phyloP scores from a whole-genome alignment of 2,113 vertebrate genomes.

The Lepisosteus osseus region DNA sequence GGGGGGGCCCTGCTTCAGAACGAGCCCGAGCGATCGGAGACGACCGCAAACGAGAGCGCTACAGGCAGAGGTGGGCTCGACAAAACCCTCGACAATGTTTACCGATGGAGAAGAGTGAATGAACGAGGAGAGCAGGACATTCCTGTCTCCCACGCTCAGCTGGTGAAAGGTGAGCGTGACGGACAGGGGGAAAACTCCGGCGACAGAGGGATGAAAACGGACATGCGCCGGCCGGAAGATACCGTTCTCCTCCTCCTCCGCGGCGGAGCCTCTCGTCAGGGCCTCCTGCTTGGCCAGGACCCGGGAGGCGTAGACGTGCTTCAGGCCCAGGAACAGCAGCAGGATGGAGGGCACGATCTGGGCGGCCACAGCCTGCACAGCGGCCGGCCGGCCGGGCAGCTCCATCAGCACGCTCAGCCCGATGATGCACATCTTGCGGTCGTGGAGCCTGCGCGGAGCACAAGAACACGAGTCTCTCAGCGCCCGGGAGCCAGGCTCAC shows the following conservation, averaged over 20 bases:
- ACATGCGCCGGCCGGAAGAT: conserved; percentile 1
- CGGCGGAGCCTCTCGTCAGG: conserved; percentile 59
- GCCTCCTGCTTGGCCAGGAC: conserved; percentile 75
- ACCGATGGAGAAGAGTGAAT: too few relatives aligned
- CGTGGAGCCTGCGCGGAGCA: conserved; percentile 75
- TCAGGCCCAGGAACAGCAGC: conserved; percentile 91
- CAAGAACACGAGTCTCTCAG: not conserved
- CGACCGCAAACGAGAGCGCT: too few relatives aligned
- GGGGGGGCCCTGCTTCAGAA: too few relatives aligned
- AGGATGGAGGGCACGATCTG: conserved; percentile 92
- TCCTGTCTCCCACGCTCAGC: too few relatives aligned
- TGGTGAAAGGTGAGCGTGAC: too few relatives aligned
- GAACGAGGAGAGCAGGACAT: too few relatives aligned
- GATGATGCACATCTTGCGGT: conserved; percentile 96
- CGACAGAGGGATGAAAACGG: too few relatives aligned
- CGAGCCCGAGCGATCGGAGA: too few relatives aligned
- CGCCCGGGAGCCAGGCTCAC: not conserved
- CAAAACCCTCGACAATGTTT: too few relatives aligned
- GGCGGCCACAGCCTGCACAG: conserved; percentile 74
- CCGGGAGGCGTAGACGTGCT: conserved; percentile 84
- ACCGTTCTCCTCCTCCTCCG: conserved; percentile 88
- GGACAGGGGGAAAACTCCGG: too few relatives aligned
- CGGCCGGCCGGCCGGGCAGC: conserved; percentile 78
- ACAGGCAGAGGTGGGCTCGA: too few relatives aligned
- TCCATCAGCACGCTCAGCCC: conserved; percentile 91